Evolutionary conservation across 2,888 invertebrate species (phyloP).

Genomic region (Mylabris sibirica): DNA sequence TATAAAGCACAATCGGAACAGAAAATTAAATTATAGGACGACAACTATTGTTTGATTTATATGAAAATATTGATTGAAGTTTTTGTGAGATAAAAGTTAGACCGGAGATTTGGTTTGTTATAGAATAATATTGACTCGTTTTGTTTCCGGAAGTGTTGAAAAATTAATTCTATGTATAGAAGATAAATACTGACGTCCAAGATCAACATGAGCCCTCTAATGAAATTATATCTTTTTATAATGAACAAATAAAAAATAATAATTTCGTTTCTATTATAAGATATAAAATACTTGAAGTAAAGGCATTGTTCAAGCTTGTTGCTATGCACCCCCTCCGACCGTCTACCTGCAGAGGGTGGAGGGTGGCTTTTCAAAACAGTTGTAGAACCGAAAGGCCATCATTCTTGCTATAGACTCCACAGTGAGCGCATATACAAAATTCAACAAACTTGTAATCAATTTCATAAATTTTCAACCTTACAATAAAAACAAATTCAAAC

Average conservation of each 20-base stretch:
- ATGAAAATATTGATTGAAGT: conserved; percentile 2
- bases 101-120: conserved; percentile 1
- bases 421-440: too few relatives aligned
- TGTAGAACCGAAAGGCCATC: too few relatives aligned
- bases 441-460: too few relatives aligned
- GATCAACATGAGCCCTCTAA: neutral
- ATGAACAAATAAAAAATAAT: neutral
- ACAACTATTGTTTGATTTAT: conserved; percentile 1
- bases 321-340: too few relatives aligned
- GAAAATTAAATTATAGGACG: neutral
- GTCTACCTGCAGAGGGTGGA: too few relatives aligned
- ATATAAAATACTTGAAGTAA: neutral
- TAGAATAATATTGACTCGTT: neutral
- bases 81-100: neutral
- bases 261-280: neutral
- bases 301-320: too few relatives aligned
- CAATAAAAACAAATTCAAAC: too few relatives aligned
- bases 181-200: neutral
- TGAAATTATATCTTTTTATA: neutral
- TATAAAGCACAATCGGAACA: neutral
- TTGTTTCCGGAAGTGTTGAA: neutral
- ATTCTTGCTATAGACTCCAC: too few relatives aligned
- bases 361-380: too few relatives aligned
- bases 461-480: too few relatives aligned
- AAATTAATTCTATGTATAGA: neutral